Conservation (phyloP, 1,140 invertebrate species). For the Drosophila lini region DNA sequence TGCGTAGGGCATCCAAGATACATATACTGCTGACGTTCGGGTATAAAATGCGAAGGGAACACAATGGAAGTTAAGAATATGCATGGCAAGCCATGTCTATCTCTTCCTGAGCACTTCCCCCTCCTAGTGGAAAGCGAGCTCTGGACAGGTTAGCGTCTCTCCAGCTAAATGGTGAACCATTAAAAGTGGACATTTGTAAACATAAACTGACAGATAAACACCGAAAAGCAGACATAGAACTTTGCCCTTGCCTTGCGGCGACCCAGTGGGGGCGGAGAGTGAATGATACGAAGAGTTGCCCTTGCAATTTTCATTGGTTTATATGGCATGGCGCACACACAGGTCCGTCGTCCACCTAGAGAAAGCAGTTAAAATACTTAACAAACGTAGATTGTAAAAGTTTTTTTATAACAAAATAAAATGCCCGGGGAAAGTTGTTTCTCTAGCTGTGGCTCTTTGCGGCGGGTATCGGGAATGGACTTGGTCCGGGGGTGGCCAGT, state of each 20-base stretch:
- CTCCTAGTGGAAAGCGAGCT: not conserved
- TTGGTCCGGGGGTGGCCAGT: constrained; percentile 15
- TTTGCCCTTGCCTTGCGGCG: constrained; percentile 45
- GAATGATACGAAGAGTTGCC: constrained; percentile 60
- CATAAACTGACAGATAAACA: constrained; percentile 83
- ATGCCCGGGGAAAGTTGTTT: constrained; percentile 52
- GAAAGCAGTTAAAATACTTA: constrained; percentile 81
- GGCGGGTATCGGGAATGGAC: constrained; percentile 3
- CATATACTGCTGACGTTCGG: not conserved
- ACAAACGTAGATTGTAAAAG: constrained; percentile 82
- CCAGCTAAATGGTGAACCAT: constrained; percentile 74
- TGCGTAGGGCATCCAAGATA: not conserved
- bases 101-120: not conserved
- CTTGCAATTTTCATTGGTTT: constrained; percentile 78
- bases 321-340: constrained; percentile 31
- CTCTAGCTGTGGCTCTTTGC: constrained; percentile 37
- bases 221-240: constrained; percentile 62
- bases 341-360: constrained; percentile 30
- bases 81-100: not conserved
- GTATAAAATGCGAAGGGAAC: not conserved
- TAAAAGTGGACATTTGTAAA: constrained; percentile 81
- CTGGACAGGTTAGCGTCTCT: constrained; percentile 20
- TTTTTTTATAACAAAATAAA: constrained; percentile 81
- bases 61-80: constrained; percentile 11
- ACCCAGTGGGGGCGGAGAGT: not conserved